Evolutionary conservation across 2,888 invertebrate genomes (phyloP).

Genomic region (Branchipolynoe longqiensis): DNA sequence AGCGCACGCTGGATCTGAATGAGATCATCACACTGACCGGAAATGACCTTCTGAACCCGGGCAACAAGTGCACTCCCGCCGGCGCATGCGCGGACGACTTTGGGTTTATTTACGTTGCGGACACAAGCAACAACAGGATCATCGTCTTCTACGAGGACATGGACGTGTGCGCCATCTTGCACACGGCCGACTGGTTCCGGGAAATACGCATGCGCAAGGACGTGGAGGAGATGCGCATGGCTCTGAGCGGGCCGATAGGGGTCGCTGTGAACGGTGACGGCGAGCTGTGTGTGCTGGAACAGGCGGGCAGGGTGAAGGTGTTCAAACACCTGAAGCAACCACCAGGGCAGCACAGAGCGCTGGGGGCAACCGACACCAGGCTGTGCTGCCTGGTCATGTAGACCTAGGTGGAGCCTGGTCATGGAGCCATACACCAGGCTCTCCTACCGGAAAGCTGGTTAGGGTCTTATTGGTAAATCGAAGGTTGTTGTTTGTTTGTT

Average conservation of each 20-base stretch:
- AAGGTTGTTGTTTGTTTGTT: no score
- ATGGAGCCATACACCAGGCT: no score
- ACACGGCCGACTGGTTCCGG: constrained; percentile 33
- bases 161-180: constrained; percentile 36
- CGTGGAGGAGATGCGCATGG: constrained; percentile 45
- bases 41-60: background rate
- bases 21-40: constrained; percentile 17
- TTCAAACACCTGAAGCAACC: constrained; percentile 5
- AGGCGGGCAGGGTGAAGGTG: constrained; percentile 45
- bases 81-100: constrained; percentile 5
- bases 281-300: constrained; percentile 35
- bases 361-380: background rate
- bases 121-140: constrained; percentile 37
- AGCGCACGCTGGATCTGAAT: background rate
- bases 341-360: background rate
- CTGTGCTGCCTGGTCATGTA: background rate
- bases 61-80: constrained; percentile 34
- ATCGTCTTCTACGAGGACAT: constrained; percentile 23
- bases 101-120: constrained; percentile 17
- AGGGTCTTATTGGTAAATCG: no score
- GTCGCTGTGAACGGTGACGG: constrained; percentile 15
- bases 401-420: no score
- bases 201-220: constrained; percentile 19
- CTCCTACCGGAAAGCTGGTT: no score
- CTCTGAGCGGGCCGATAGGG: constrained; percentile 34